phyloP scores from a whole-genome alignment of 2,797 vertebrate genomes.

The Bradypus variegatus region DNA sequence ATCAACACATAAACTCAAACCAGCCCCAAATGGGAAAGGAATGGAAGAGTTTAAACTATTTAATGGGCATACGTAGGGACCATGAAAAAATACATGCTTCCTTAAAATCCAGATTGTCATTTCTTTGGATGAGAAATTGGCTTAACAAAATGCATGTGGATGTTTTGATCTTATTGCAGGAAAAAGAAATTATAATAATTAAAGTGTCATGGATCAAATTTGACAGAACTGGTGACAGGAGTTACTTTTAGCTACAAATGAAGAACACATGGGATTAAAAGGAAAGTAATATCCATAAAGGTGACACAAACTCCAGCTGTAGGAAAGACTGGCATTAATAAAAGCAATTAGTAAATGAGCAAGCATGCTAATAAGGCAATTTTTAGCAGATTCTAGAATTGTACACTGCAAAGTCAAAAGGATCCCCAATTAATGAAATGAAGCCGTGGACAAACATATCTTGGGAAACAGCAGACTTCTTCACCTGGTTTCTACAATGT shows the following conservation, averaged over 20 bases:
- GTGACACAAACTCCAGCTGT: conserved; percentile 45
- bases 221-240: conserved; percentile 52
- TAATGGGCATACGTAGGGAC: not conserved
- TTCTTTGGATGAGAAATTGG: not conserved
- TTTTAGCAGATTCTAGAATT: conserved; percentile 42
- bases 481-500: not conserved
- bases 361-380: conserved; percentile 49
- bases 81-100: not conserved
- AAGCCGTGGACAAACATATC: not conserved
- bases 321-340: conserved; percentile 17
- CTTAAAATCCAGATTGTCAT: not conserved
- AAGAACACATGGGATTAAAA: conserved; percentile 56
- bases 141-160: conserved; percentile 24
- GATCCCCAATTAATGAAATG: not conserved
- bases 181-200: conserved; percentile 54
- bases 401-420: conserved; percentile 27
- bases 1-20: fast-evolving
- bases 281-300: conserved; percentile 48
- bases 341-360: conserved; percentile 54
- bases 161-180: not conserved
- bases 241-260: conserved; percentile 46
- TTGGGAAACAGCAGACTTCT: not conserved
- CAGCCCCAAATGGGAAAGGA: not conserved
- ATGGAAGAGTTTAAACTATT: not conserved
- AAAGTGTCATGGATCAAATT: conserved; percentile 52